phyloP scores from a whole-genome alignment of 2,888 invertebrate species.

The Schizaphis graminum region DNA sequence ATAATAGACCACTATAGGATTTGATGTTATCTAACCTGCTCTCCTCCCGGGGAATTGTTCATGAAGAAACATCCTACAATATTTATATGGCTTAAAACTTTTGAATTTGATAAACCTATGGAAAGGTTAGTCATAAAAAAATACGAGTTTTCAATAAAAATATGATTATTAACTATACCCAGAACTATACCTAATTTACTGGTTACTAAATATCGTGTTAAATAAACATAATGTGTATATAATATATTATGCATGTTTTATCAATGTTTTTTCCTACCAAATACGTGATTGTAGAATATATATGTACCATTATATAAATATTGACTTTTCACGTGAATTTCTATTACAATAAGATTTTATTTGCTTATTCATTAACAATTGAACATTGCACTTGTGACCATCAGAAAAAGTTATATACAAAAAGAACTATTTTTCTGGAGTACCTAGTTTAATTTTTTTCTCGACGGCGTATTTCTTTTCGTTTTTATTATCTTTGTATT shows the following conservation, averaged over 20 bases:
- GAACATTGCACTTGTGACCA: background rate
- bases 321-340: background rate
- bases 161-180: background rate
- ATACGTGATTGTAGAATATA: background rate
- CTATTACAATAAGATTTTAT: background rate
- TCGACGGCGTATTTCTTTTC: background rate
- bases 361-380: background rate
- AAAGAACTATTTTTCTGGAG: background rate
- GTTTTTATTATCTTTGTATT: background rate
- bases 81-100: background rate
- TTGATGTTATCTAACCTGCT: background rate
- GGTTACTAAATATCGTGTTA: background rate
- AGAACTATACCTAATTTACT: background rate
- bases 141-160: background rate
- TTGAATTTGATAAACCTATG: background rate
- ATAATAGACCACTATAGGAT: background rate
- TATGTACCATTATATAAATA: background rate
- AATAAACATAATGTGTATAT: background rate
- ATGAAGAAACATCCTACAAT: background rate
- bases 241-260: background rate
- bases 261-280: background rate
- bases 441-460: slow-evolving; percentile 8
- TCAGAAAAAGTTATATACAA: background rate
- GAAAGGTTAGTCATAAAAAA: background rate
- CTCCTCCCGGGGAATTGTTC: background rate